These are phyloP conservation scores for Dorcus parallelipipedus DNA, from an alignment of 2,888 invertebrate genomes.

Conservation along the genomic window DNA sequence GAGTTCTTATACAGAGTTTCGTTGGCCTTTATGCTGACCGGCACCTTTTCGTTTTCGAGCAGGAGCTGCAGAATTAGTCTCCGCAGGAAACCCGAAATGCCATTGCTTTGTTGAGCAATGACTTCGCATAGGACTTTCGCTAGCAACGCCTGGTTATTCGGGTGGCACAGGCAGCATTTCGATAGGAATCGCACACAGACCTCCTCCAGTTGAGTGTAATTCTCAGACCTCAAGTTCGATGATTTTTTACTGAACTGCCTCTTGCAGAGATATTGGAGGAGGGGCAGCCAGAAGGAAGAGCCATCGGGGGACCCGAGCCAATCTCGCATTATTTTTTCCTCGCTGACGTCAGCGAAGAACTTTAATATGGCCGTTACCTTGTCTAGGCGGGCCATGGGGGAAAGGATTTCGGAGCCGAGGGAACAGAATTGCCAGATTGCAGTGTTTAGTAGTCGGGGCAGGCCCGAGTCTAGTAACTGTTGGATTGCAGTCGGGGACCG, in stretches of 20 bases:
- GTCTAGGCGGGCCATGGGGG: conserved; percentile 56
- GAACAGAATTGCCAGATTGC: conserved; percentile 56
- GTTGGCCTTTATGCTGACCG: conserved; percentile 63
- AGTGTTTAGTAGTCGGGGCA: conserved; percentile 62
- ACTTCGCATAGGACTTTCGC: conserved; percentile 77
- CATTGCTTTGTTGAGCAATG: conserved; percentile 61
- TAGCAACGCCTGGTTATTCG: conserved; percentile 77
- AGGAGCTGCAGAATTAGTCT: conserved; percentile 81
- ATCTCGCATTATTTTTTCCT: conserved; percentile 77
- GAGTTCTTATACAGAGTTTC: conserved; percentile 46
- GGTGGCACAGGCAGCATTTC: conserved; percentile 80
- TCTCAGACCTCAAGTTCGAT: conserved; percentile 36
- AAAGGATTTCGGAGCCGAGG: conserved; percentile 10
- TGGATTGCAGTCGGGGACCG: conserved; percentile 76
- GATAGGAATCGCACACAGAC: conserved; percentile 79
- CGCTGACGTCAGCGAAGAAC: conserved; percentile 78
- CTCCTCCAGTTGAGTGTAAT: conserved; percentile 62
- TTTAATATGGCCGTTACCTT: conserved; percentile 68
- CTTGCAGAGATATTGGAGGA: conserved; percentile 70
- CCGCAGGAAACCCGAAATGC: conserved; percentile 84
- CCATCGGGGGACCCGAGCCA: conserved; percentile 83
- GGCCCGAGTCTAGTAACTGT: conserved; percentile 72
- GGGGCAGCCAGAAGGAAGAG: conserved; percentile 80
- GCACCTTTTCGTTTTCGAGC: conserved; percentile 80
- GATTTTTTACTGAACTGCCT: conserved; percentile 36